Conservation (phyloP, 1,140 invertebrate species). For the Phymorhynchus buccinoides region DNA sequence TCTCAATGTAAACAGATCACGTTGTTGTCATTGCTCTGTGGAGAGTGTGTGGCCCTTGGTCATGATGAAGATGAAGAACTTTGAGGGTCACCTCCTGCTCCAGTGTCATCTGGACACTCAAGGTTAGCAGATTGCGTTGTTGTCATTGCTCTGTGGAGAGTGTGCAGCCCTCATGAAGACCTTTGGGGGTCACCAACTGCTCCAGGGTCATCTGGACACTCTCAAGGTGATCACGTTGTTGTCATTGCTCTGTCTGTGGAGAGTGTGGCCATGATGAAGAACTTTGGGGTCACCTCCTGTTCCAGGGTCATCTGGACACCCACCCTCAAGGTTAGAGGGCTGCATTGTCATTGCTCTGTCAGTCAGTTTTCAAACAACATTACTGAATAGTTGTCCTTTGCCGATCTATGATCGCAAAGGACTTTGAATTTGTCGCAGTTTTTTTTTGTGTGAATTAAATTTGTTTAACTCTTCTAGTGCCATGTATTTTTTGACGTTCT, state of each 20-base stretch:
- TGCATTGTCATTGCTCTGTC: too few relatives aligned
- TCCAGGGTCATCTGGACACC: constrained; percentile 89
- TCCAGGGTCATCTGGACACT: constrained; percentile 87
- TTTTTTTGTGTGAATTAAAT: too few relatives aligned
- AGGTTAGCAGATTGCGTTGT: too few relatives aligned
- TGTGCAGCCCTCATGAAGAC: constrained; percentile 78
- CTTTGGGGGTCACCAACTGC: constrained; percentile 90
- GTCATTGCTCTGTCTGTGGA: constrained; percentile 68
- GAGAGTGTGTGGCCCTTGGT: constrained; percentile 66
- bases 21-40: too few relatives aligned
- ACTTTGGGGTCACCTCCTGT: constrained; percentile 90
- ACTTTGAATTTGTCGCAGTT: too few relatives aligned
- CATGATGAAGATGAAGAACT: constrained; percentile 81
- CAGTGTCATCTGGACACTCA: constrained; percentile 88
- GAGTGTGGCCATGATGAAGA: constrained; percentile 69
- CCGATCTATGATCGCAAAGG: too few relatives aligned
- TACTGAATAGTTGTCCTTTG: too few relatives aligned
- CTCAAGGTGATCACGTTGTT: too few relatives aligned
- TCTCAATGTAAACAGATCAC: constrained; percentile 78
- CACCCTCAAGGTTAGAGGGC: constrained; percentile 80
- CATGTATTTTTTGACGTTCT: too few relatives aligned
- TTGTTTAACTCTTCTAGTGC: too few relatives aligned
- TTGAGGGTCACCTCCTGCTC: constrained; percentile 92
- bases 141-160: too few relatives aligned
- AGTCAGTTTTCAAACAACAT: too few relatives aligned